Base-by-base conservation (phyloP, 1,140 invertebrate species). In the Pseudomyrmex gracilis region DNA sequence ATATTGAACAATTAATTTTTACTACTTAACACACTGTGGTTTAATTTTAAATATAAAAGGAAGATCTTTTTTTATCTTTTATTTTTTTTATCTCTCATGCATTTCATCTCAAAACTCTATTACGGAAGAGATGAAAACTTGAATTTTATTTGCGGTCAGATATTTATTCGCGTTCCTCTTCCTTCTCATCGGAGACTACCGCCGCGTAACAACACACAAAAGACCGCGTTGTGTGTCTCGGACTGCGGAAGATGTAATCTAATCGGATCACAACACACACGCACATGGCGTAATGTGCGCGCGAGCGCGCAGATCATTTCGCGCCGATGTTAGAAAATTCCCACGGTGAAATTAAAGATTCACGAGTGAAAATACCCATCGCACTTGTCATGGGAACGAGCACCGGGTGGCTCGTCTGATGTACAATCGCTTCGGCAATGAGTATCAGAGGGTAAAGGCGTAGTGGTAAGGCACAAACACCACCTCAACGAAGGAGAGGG, bases 341-440 rank as follows among this genome's bases (percentile, higher is more conserved):
- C 92, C 92, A 93, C 92, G 92, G 91, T 91, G 86, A 91, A 93
- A 93, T 94, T 91, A 91, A 91, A 91, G 92, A 94, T 94, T 94
- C 93, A 94, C 93, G 92, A 90, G 92, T 85, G 83, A 89, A 91
- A 91, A 90, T 90, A 87, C 83, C 82, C 88, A 90, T 91, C 86
- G 89, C 94, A 94, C 94, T 94, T 94, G 93, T 94, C 94, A 94
- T 94, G 94, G 94, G 94, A 94, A 94, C 85, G 90, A 89, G 91
- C 90, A 90, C 86, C 87, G 85, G 89, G 85, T 90, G 89, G 86
- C 74, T 87, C 85, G 82, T 87, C 74, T 64, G 86, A 87, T 87
- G 83, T 87, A 87, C 86, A 87, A 87, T 87, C 86, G 86, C 82
- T 57, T 68, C 17, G 34, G 67, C 67, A 73, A 76, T 83, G 58